phyloP scores from a whole-genome alignment of 2,888 invertebrate species.

The Eurytoma californica region DNA sequence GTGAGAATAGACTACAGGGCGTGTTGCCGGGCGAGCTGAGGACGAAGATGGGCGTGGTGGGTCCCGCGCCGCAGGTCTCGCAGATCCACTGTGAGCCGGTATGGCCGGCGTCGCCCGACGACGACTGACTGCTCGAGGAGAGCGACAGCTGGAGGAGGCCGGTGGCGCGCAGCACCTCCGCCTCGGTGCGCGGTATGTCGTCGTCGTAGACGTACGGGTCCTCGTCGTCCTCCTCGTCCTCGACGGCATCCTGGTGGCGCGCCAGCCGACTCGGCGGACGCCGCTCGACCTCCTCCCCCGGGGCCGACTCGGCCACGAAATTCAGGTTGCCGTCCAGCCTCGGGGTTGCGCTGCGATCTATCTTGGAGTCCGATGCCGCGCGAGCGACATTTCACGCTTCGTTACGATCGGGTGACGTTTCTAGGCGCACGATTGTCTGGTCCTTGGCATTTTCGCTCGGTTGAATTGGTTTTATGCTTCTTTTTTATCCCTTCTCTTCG shows the following conservation, averaged over 20 bases:
- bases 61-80: constrained; percentile 38
- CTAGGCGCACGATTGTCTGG: no score
- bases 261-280: constrained; percentile 5
- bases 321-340: constrained; percentile 37
- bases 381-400: no score
- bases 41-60: constrained; percentile 68
- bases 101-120: neutral
- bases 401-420: no score
- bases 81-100: constrained; percentile 9
- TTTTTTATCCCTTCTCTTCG: no score
- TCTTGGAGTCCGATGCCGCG: neutral
- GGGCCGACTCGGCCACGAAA: constrained; percentile 22
- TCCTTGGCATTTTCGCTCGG: no score
- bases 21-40: constrained; percentile 65
- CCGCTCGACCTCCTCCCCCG: constrained; percentile 37
- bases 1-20: constrained; percentile 35
- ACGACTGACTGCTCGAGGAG: constrained; percentile 41
- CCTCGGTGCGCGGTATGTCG: constrained; percentile 63
- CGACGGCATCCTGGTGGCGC: constrained; percentile 9
- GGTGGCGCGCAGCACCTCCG: constrained; percentile 45
- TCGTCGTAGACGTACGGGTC: constrained; percentile 76
- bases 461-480: no score
- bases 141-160: constrained; percentile 34
- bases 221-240: constrained; percentile 64
- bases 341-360: neutral